Evolutionary conservation across 2,888 invertebrate species (phyloP).

Genomic region (Mellilla xanthometata): DNA sequence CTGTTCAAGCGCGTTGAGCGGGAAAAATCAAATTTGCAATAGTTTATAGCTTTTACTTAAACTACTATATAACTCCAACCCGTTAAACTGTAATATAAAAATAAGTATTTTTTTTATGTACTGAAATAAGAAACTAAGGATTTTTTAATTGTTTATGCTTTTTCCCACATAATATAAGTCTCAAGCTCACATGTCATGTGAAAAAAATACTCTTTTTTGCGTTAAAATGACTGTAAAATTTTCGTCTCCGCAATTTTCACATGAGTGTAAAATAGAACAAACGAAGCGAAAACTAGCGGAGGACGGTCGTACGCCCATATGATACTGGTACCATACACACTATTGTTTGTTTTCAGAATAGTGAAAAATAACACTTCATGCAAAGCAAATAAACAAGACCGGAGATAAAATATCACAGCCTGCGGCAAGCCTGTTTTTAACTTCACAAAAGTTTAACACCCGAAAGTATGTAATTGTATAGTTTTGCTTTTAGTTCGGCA

Average conservation of each 20-base stretch:
- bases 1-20: too few relatives aligned
- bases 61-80: too few relatives aligned
- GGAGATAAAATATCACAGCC: constrained; percentile 33
- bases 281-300: constrained; percentile 30
- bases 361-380: constrained; percentile 43
- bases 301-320: constrained; percentile 25
- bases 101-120: too few relatives aligned
- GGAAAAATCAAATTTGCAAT: too few relatives aligned
- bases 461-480: too few relatives aligned
- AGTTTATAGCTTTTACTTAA: too few relatives aligned
- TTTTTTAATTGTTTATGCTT: not conserved
- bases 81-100: too few relatives aligned
- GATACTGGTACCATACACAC: constrained; percentile 24
- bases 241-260: constrained; percentile 11
- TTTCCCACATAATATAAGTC: not conserved
- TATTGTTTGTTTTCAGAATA: constrained; percentile 37
- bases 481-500: too few relatives aligned
- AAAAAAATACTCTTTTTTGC: not conserved
- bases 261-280: constrained; percentile 20
- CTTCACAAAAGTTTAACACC: constrained; percentile 23
- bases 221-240: constrained; percentile 7
- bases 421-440: constrained; percentile 31
- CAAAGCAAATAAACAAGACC: constrained; percentile 37
- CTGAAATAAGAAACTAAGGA: too few relatives aligned
- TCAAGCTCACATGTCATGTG: too few relatives aligned